These are phyloP conservation scores for Physocephala rufipes DNA, from an alignment of 2,888 invertebrate species.

Conservation along the genomic window DNA sequence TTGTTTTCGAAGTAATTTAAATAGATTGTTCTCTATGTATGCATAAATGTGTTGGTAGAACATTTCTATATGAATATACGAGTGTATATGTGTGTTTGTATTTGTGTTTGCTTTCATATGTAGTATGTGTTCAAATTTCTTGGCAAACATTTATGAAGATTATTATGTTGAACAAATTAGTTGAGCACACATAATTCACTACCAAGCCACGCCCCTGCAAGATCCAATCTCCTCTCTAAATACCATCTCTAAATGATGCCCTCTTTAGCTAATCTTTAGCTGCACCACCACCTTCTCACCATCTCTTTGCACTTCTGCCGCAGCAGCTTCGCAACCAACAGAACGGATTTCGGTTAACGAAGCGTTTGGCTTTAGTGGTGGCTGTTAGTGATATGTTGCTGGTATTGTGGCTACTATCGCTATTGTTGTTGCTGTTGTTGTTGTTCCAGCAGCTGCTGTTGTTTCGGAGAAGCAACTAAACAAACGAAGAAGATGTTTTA, in stretches of 20 bases:
- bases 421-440: no score
- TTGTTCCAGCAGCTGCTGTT: no score
- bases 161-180: slow-evolving; percentile 33
- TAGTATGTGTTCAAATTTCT: neutral
- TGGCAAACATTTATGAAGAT: slow-evolving; percentile 29
- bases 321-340: no score
- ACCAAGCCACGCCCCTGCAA: neutral
- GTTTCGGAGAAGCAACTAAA: neutral
- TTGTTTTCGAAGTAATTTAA: no score
- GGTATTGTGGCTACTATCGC: no score
- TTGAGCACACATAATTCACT: slow-evolving; percentile 21
- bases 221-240: neutral
- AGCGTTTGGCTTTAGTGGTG: slow-evolving; percentile 18
- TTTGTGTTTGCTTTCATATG: neutral
- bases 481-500: slow-evolving; percentile 25
- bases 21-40: no score
- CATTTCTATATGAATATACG: neutral
- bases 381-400: no score
- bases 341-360: neutral
- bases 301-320: neutral
- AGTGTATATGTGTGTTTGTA: slow-evolving; percentile 3
- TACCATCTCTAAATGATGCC: neutral
- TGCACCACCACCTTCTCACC: neutral
- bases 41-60: no score
- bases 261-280: neutral